These are phyloP conservation scores for Gasterosteus nipponicus DNA, from an alignment of 2,113 vertebrate species.

Conservation along the genomic window DNA sequence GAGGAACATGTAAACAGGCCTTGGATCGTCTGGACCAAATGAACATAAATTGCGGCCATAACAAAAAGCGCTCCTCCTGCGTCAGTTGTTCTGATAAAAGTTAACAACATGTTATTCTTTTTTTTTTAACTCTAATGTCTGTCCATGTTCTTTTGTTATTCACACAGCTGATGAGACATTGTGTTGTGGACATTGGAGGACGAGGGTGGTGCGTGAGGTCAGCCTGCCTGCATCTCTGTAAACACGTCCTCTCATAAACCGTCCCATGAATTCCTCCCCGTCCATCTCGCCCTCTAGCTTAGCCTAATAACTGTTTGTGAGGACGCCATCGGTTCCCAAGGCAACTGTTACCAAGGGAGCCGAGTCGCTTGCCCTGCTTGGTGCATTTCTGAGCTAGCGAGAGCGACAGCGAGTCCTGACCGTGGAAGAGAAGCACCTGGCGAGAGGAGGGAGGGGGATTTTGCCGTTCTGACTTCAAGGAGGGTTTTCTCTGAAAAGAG, in stretches of 20 bases:
- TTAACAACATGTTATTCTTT: slow-evolving; percentile 35
- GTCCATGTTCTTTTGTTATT: slow-evolving; percentile 25
- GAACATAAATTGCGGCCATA: slow-evolving; percentile 28
- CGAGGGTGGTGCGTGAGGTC: slow-evolving; percentile 40
- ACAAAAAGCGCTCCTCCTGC: slow-evolving; percentile 38
- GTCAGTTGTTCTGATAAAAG: slow-evolving; percentile 44
- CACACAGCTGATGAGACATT: slow-evolving; percentile 26
- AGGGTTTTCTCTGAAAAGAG: slow-evolving; percentile 12
- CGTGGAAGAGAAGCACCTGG: slow-evolving; percentile 34
- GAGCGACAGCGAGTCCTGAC: slow-evolving; percentile 25
- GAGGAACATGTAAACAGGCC: slow-evolving; percentile 54
- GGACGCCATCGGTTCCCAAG: slow-evolving; percentile 47
- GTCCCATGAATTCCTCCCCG: background rate
- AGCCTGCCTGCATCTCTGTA: slow-evolving; percentile 31
- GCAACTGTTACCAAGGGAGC: slow-evolving; percentile 71
- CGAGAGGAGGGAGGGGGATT: slow-evolving; percentile 42
- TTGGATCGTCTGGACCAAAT: slow-evolving; percentile 27
- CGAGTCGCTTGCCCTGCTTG: slow-evolving; percentile 36
- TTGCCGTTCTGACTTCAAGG: slow-evolving; percentile 6
- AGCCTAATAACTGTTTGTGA: slow-evolving; percentile 34
- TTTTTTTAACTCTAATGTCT: slow-evolving; percentile 24
- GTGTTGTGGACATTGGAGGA: slow-evolving; percentile 26
- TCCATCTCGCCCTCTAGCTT: slow-evolving; percentile 10
- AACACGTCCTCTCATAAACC: slow-evolving; percentile 58
- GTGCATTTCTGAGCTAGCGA: slow-evolving; percentile 35